Base-by-base conservation (phyloP, 2,797 vertebrate species). In the Oophaga sylvatica region DNA sequence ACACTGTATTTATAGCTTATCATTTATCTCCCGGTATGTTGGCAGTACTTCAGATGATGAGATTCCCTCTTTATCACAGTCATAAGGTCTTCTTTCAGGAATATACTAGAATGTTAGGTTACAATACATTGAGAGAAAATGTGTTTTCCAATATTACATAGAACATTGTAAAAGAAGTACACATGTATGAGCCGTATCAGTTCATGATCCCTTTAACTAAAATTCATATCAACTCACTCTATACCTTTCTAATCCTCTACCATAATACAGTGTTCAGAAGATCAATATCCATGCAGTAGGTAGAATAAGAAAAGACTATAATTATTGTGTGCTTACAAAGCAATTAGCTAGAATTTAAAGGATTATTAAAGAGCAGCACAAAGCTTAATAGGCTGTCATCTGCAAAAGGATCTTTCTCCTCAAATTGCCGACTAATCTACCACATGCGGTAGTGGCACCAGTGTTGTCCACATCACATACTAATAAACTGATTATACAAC, bases 331-430 rank as follows among this genome's bases (percentile, higher is more conserved):
- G 56, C 56, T 79, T 59, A 59, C n/a, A 79, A 59, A 79, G 53
- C 76, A 79, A 79, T 79, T 79, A 79, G 31, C 56, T 79, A 57
- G 56, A 79, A 59, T 79, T 79, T 59, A 26, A 79, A 31, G 76
- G 53, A 59, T 79, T 59, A 79, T 26, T 31, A 79, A 26, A 19
- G 76, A 79, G 26, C 29, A 59, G 56, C 16, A 59, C n/a, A 59
- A 79, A 29, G 26, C 26, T 59, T 79, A 79, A 19, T 79, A 79
- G n/a, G 56, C 56, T 31, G 16, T 57, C 76, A 79, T 78, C 53
- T 78, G 76, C 26, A 78, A 78, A 78, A 78, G 57, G 13, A 78
- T 78, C 59, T 78, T 78, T 59, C n/a, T 77, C 26, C 9, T 78
- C 13, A 78, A 78, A 78, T 59, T 78, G 13, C n/a, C 76, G 26